Evolutionary conservation across 2,888 invertebrate genomes (phyloP), one percentile per base, ranked within the genome.

Genomic region (Lasioglossum zephyrum): DNA sequence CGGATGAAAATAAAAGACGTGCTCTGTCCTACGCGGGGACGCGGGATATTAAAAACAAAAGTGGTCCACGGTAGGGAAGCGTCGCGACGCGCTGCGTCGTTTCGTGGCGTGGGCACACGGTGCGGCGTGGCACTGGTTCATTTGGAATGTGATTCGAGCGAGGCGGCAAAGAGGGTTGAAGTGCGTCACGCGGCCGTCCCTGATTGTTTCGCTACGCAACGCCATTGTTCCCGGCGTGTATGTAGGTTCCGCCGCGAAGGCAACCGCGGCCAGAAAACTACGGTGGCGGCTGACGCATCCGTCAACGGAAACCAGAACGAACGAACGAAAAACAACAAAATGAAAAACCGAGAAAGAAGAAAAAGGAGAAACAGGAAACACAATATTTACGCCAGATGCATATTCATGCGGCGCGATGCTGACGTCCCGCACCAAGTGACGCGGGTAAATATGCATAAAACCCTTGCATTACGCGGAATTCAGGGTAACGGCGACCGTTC

Each of bases 401-500:
- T 93, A 94, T 94, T 94, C 93, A 93, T 93, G 88, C 82, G 81
- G 66, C 80, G 81, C 84, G 90, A 89, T 86, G 87, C 87, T 83
- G 85, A 84, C 81, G 82, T 60, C 72, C 79, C 82, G 89, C 79
- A 84, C 88, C 91, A 86, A 90, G 89, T 89, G 90, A 91, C 88
- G 88, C 82, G 90, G 91, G 93, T 94, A 94, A 94, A 94, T 94
- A 94, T 94, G 93, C 94, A 94, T 93, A 92, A 92, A 90, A 92
- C 87, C 89, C 87, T 86, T 87, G 83, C 91, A 90, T 92, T 92
- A 91, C 90, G 83, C 81, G 82, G 80, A 87, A 82, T 77, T 82
- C 79, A 53, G 79, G 79, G 69, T 57, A 16, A 69, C 39, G 11
- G 69, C 36, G 22, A 36, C 11, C 69, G 31, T 69, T 39, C 69